phyloP scores from a whole-genome alignment of 2,888 invertebrate genomes.

The Nebria brevicollis region DNA sequence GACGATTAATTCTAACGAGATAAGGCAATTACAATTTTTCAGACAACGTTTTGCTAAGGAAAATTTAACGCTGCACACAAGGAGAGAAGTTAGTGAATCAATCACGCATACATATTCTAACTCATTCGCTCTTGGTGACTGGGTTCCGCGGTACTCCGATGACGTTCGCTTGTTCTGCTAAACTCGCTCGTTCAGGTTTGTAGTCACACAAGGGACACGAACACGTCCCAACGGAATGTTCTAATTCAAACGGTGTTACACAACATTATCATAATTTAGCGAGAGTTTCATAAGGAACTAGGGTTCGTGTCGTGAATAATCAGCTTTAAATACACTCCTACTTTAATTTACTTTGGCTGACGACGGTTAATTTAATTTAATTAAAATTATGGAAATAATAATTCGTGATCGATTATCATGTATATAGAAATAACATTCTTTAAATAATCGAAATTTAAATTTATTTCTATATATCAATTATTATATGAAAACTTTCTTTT shows the following conservation, averaged over 20 bases:
- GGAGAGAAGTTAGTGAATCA: neutral
- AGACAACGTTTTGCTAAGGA: neutral
- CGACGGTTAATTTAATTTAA: neutral
- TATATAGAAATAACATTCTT: neutral
- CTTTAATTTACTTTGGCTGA: neutral
- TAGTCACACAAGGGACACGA: neutral
- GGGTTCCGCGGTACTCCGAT: neutral
- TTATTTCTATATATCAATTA: no score
- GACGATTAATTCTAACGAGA: constrained; percentile 1
- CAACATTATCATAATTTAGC: constrained; percentile 1
- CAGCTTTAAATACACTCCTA: neutral
- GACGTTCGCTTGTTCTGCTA: neutral
- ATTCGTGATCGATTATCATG: neutral
- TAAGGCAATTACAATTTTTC: neutral
- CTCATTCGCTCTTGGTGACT: neutral
- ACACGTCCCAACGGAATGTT: neutral
- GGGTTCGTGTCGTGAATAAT: neutral
- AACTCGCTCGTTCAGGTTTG: neutral
- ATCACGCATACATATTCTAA: neutral
- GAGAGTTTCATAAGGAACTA: neutral
- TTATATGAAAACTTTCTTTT: no score
- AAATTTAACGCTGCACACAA: neutral
- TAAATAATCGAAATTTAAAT: no score
- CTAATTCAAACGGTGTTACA: constrained; percentile 1
- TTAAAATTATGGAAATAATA: neutral